Conservation (phyloP, 2,113 vertebrate species). For the Petroica traversi region DNA sequence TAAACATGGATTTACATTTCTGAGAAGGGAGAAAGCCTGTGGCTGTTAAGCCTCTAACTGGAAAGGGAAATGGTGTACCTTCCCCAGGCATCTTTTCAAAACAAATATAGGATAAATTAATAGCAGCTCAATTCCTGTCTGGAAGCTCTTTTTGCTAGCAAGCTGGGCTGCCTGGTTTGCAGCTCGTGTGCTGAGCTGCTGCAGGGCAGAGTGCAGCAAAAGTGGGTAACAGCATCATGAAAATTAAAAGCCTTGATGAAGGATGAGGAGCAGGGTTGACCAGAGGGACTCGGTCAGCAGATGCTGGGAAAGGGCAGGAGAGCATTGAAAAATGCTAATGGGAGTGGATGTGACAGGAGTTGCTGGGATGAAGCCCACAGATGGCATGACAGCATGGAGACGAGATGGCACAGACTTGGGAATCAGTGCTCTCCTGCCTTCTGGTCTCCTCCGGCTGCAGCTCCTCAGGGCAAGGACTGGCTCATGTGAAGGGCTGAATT, state of each 20-base stretch:
- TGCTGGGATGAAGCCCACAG: neutral
- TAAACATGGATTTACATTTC: conserved; percentile 1
- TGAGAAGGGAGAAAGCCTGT: neutral
- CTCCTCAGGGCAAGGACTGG: neutral
- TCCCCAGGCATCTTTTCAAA: conserved; percentile 33
- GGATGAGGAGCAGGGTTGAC: neutral
- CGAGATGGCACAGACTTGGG: neutral
- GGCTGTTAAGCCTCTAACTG: conserved; percentile 8
- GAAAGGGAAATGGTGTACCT: conserved; percentile 7
- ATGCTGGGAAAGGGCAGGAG: neutral
- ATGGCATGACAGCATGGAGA: neutral
- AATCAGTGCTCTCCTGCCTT: neutral
- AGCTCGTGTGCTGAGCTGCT: neutral
- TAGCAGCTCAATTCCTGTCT: neutral
- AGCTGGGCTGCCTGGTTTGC: neutral
- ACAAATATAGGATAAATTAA: conserved; percentile 41
- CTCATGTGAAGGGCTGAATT: neutral
- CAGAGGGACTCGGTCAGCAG: neutral
- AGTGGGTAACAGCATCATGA: neutral
- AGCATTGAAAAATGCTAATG: neutral
- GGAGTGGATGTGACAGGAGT: neutral
- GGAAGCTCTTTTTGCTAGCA: neutral
- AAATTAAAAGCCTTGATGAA: neutral
- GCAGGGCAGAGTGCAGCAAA: neutral
- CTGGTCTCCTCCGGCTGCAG: neutral